Conservation (phyloP, 2,888 invertebrate species). For the Drosophila nr. medialis region DNA sequence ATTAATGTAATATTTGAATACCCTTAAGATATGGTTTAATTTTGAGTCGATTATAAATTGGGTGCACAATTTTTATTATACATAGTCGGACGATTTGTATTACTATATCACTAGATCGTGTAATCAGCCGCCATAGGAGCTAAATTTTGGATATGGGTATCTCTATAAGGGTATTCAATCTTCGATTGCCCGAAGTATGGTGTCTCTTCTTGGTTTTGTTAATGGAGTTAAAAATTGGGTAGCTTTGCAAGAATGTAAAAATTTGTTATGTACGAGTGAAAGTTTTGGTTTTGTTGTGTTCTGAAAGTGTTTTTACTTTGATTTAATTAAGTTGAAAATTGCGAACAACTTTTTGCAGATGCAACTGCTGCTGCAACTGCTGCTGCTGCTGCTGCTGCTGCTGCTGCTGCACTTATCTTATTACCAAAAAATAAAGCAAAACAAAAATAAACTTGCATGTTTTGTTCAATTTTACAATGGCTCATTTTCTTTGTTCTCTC, state of each 20-base stretch:
- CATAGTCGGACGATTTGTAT: background rate
- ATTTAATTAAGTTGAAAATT: conserved; percentile 65
- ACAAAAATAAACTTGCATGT: conserved; percentile 17
- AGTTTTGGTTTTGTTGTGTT: conserved; percentile 17
- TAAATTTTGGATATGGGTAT: background rate
- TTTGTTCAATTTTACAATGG: conserved; percentile 40
- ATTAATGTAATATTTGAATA: conserved; percentile 14
- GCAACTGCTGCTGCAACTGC: conserved; percentile 22
- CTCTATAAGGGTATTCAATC: conserved; percentile 10
- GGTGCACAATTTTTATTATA: background rate
- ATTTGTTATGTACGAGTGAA: conserved; percentile 48
- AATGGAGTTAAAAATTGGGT: conserved; percentile 60
- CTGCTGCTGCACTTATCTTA: conserved; percentile 14
- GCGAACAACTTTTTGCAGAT: conserved; percentile 44
- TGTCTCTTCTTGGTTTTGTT: conserved; percentile 10
- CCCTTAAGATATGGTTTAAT: background rate
- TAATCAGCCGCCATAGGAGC: conserved; percentile 10
- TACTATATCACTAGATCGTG: background rate
- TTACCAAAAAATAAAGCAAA: conserved; percentile 27
- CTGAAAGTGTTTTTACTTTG: conserved; percentile 28
- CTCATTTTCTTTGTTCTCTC: conserved; percentile 25
- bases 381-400: conserved; percentile 11
- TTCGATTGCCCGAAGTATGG: conserved; percentile 8
- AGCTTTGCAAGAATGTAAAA: conserved; percentile 46
- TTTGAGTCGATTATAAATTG: background rate